Conservation (phyloP, 2,888 invertebrate genomes). For the Cordylochernes scorpioides region DNA sequence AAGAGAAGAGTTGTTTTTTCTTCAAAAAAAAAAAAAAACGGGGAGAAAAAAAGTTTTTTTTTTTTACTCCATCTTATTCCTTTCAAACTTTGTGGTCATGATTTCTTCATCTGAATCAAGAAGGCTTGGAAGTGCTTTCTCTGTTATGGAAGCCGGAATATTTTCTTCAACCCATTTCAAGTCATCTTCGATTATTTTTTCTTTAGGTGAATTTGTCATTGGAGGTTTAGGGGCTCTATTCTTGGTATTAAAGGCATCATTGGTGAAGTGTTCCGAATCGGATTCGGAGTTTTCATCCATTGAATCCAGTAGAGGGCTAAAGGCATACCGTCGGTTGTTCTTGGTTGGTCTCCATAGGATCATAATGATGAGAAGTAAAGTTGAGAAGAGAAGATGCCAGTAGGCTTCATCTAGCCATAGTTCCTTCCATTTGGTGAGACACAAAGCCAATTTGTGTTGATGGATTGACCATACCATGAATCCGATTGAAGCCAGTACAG, state of each 20-base stretch:
- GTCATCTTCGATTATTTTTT: constrained; percentile 36
- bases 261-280: constrained; percentile 31
- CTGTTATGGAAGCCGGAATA: constrained; percentile 54
- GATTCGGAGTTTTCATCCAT: constrained; percentile 47
- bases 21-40: no score
- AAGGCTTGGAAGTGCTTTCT: no score
- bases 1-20: no score
- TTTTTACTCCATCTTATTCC: no score
- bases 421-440: constrained; percentile 62
- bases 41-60: no score
- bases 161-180: constrained; percentile 81
- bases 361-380: constrained; percentile 68
- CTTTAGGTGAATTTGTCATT: background rate
- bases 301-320: constrained; percentile 66
- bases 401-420: constrained; percentile 83
- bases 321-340: constrained; percentile 79
- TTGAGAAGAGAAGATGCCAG: constrained; percentile 76
- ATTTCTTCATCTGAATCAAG: no score
- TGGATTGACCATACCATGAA: constrained; percentile 82
- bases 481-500: constrained; percentile 60
- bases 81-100: no score
- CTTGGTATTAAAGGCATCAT: constrained; percentile 37
- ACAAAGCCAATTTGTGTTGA: constrained; percentile 40
- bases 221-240: constrained; percentile 1
- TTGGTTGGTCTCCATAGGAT: constrained; percentile 80